These are phyloP conservation scores for Hermodice carunculata DNA, from an alignment of 2,888 invertebrate genomes.

Conservation along the genomic window DNA sequence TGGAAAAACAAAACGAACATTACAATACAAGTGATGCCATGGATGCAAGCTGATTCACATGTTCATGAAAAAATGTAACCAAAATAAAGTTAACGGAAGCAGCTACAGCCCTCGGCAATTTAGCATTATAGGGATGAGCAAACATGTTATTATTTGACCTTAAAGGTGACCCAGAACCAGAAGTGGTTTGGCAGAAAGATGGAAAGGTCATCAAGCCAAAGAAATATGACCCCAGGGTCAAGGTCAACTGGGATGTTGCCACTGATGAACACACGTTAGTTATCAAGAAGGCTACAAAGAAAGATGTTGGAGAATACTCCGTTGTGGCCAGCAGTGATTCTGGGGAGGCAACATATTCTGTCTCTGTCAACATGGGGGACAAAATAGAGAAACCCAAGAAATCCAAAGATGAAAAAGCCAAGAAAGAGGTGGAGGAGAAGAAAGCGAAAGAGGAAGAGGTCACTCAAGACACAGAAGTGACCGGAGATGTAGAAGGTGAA, in stretches of 20 bases:
- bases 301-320: slow-evolving; percentile 53
- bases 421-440: background rate
- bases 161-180: slow-evolving; percentile 39
- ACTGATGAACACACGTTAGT: slow-evolving; percentile 42
- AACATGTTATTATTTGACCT: too few species aligned
- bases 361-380: slow-evolving; percentile 7
- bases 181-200: slow-evolving; percentile 61
- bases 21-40: too few species aligned
- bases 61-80: too few species aligned
- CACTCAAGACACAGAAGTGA: background rate
- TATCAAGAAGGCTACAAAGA: slow-evolving; percentile 37
- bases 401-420: background rate
- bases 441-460: background rate
- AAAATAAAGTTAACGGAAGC: too few species aligned
- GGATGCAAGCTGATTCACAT: too few species aligned
- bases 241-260: slow-evolving; percentile 23
- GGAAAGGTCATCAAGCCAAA: slow-evolving; percentile 36
- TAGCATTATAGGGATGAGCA: too few species aligned
- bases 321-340: slow-evolving; percentile 46
- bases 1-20: too few species aligned
- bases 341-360: slow-evolving; percentile 27
- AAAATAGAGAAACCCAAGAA: too few species aligned
- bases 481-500: background rate
- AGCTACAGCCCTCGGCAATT: too few species aligned
- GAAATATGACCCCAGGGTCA: background rate